Base-by-base conservation (phyloP, 2,113 vertebrate species). In the Larimichthys crocea region DNA sequence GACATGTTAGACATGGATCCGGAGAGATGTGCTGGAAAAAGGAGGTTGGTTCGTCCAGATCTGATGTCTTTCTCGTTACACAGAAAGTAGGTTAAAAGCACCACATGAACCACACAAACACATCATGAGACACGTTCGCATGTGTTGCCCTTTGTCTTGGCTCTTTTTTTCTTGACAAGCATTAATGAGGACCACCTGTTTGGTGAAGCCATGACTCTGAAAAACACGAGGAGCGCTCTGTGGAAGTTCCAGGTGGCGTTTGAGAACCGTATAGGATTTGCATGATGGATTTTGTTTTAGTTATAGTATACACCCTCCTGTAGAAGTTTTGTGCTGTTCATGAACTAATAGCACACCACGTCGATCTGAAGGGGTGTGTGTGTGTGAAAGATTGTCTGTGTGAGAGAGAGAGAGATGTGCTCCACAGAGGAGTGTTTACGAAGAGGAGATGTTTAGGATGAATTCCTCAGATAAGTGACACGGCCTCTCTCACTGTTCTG, bases 391-490 rank as follows among this genome's bases (percentile, higher is more conserved):
- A 40, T 40, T 71, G 59, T 35, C 24, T 57, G 68, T 69, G 81
- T 5, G 62, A n/a, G 31, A 40, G 72, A 40, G 72, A 73, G 61
- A 82, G 76, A 52, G 80, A 69, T 69, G 71, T 81, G 83, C 76
- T 89, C 90, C 83, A 88, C 94, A 92, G 86, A 82, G 79, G 76
- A 89, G 91, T 94, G 92, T 93, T 92, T 93, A 93, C 92, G 89
- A 90, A 91, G 79, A 73, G 61, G 64, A 88, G 89, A 87, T 86
- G 83, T 89, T 82, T 79, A 74, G 85, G 89, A 79, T 87, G 83
- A 92, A 94, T 95, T 94, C 89, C 92, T 91, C 93, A 93, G 91
- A 93, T 92, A 93, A 87, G 91, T 94, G 92, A 85, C 89, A 90
- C 79, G 79, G 84, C 81, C 85, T 69, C 87, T 86, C 86, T 86